These are phyloP conservation scores for Heliconius nattereri DNA, from an alignment of 1,140 invertebrate genomes.

Conservation along the genomic window DNA sequence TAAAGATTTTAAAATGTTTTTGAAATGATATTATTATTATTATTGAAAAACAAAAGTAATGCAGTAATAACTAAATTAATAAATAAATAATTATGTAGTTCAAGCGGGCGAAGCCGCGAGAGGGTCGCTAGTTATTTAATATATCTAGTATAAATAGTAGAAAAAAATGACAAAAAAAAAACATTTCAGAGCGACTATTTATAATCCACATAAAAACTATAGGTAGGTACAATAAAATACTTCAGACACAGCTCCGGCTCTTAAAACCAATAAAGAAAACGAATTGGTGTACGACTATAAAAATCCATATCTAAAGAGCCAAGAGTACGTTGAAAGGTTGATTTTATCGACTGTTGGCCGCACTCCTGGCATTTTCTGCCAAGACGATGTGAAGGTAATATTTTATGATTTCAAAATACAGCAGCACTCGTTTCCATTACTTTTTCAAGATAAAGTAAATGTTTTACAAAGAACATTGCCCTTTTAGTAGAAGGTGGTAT, in stretches of 20 bases:
- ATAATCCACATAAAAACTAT: not conserved
- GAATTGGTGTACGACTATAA: slow-evolving; percentile 8
- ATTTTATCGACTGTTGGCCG: slow-evolving; percentile 8
- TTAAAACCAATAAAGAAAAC: slow-evolving; percentile 9
- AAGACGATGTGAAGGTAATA: slow-evolving; percentile 22
- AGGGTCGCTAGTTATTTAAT: not conserved
- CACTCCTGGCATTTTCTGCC: slow-evolving; percentile 22
- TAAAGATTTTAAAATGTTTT: too few species aligned
- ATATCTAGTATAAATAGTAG: too few species aligned
- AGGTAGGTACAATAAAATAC: not conserved
- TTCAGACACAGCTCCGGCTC: not conserved
- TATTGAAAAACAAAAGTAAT: too few species aligned
- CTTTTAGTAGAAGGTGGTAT: not conserved
- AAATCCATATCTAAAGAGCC: slow-evolving; percentile 12
- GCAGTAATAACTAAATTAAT: too few species aligned
- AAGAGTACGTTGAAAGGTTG: slow-evolving; percentile 11
- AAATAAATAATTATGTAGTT: too few species aligned
- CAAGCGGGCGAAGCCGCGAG: too few species aligned
- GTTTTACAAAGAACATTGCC: not conserved
- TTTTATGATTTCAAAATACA: slow-evolving; percentile 27
- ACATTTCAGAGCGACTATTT: not conserved
- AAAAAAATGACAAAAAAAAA: too few species aligned
- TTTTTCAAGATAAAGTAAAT: slow-evolving; percentile 11
- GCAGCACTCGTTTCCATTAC: slow-evolving; percentile 12
- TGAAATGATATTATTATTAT: too few species aligned